Evolutionary conservation across 2,888 invertebrate species (phyloP).

Genomic region (Clivina fossor): DNA sequence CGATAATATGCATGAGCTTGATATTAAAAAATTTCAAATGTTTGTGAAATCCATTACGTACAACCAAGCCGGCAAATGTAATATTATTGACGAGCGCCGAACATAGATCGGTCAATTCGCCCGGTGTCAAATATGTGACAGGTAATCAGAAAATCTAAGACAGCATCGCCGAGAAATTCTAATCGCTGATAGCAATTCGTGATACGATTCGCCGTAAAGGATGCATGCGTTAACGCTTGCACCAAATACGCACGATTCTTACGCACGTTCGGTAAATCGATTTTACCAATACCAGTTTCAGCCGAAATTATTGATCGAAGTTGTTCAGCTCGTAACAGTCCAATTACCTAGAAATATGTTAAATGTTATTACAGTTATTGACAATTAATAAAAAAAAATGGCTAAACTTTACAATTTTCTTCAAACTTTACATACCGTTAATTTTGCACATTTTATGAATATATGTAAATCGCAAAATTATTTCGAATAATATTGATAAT

Average conservation of each 20-base stretch:
- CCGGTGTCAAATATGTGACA: constrained; percentile 85
- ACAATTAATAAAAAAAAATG: too few relatives aligned
- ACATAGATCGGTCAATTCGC: constrained; percentile 87
- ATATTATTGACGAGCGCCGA: constrained; percentile 96
- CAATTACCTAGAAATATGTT: constrained; percentile 47
- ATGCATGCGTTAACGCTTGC: constrained; percentile 92
- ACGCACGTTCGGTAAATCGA: constrained; percentile 56
- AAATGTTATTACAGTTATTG: too few relatives aligned
- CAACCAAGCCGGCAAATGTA: constrained; percentile 88
- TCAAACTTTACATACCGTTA: too few relatives aligned
- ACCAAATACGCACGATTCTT: constrained; percentile 77
- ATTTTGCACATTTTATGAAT: too few relatives aligned
- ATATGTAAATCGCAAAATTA: too few relatives aligned
- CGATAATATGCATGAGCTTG: constrained; percentile 58
- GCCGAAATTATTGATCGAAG: constrained; percentile 60
- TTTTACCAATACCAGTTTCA: constrained; percentile 53
- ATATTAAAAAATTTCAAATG: constrained; percentile 61
- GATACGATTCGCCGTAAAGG: constrained; percentile 76
- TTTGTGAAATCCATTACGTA: constrained; percentile 83
- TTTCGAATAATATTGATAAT: too few relatives aligned
- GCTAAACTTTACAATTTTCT: too few relatives aligned
- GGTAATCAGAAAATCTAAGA: constrained; percentile 88
- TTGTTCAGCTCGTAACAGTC: constrained; percentile 73
- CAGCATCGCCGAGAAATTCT: constrained; percentile 92
- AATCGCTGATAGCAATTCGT: constrained; percentile 88